These are phyloP conservation scores for Melanotaenia maccullochi DNA, from an alignment of 2,797 vertebrate genomes.

Conservation along the genomic window DNA sequence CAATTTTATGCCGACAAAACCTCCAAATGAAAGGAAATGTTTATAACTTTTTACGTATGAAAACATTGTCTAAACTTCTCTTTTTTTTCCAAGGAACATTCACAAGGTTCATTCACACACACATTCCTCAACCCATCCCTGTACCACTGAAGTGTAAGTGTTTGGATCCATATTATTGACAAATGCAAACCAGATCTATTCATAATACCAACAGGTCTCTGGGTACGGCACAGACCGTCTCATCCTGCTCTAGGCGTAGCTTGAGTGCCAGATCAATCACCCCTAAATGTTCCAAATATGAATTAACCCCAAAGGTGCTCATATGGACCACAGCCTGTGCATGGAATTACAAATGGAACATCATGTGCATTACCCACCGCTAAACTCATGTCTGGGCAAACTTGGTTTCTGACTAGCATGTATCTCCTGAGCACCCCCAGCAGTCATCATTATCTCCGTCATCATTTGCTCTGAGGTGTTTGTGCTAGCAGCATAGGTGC, in stretches of 20 bases:
- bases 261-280: slow-evolving; percentile 74
- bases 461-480: slow-evolving; percentile 61
- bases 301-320: slow-evolving; percentile 64
- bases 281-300: slow-evolving; percentile 76
- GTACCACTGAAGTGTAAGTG: slow-evolving; percentile 38
- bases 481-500: slow-evolving; percentile 51
- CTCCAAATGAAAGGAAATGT: background rate
- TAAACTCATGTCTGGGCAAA: slow-evolving; percentile 29
- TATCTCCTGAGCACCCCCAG: slow-evolving; percentile 29
- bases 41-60: background rate
- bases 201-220: slow-evolving; percentile 67
- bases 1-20: background rate
- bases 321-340: slow-evolving; percentile 40
- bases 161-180: slow-evolving; percentile 73
- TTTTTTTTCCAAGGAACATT: slow-evolving; percentile 4
- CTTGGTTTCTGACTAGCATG: slow-evolving; percentile 19
- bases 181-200: slow-evolving; percentile 70
- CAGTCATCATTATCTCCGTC: slow-evolving; percentile 55
- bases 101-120: background rate
- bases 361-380: slow-evolving; percentile 35
- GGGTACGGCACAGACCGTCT: slow-evolving; percentile 43
- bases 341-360: slow-evolving; percentile 46
- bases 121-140: slow-evolving; percentile 30
- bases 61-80: background rate
- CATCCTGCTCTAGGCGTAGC: slow-evolving; percentile 46